Evolutionary conservation across 2,888 invertebrate species (phyloP).

Genomic region (Machimus rusticus): DNA sequence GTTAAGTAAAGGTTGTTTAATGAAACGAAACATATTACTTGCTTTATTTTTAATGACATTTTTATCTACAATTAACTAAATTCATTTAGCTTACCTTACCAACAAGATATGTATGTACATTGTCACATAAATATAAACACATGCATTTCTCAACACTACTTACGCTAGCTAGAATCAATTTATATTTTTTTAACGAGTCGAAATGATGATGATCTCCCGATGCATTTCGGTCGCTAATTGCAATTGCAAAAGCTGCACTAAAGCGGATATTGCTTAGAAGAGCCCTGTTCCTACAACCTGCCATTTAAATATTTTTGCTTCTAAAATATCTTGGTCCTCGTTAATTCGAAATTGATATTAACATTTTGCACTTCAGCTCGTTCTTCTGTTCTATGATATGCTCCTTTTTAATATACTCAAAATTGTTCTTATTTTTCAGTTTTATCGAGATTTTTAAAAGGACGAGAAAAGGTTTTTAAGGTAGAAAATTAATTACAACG

Average conservation of each 20-base stretch:
- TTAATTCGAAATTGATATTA: neutral
- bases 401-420: neutral
- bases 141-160: slow-evolving; percentile 18
- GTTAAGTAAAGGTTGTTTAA: neutral
- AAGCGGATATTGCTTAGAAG: neutral
- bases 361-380: neutral
- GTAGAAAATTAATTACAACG: neutral
- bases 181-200: neutral
- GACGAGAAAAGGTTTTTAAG: neutral
- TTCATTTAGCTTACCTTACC: slow-evolving; percentile 9
- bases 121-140: slow-evolving; percentile 33
- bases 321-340: neutral
- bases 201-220: neutral
- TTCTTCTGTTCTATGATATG: neutral
- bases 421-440: neutral
- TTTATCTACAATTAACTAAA: slow-evolving; percentile 33
- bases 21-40: neutral
- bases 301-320: neutral
- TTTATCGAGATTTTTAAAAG: neutral
- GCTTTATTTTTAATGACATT: slow-evolving; percentile 24
- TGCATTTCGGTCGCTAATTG: neutral
- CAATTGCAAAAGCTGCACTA: neutral
- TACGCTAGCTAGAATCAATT: neutral
- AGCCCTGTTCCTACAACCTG: neutral
- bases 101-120: slow-evolving; percentile 36